These are phyloP conservation scores for Agrotis puta DNA, from an alignment of 2,888 invertebrate genomes.

Conservation along the genomic window DNA sequence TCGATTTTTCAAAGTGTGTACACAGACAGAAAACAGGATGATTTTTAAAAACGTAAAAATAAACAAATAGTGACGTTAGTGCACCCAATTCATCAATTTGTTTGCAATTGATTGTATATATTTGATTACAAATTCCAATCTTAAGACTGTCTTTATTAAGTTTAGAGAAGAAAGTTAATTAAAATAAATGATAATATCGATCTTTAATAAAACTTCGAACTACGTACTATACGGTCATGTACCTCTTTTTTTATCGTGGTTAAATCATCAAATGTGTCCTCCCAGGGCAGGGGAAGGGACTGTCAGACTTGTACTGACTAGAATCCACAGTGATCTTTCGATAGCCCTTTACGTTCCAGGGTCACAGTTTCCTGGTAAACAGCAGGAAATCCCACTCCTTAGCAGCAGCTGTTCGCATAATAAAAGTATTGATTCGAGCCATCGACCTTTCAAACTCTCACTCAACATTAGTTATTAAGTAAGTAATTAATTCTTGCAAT, in stretches of 20 bases:
- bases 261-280: no score
- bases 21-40: not conserved
- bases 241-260: no score
- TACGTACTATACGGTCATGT: no score
- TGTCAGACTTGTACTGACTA: no score
- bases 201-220: not conserved
- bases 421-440: not conserved
- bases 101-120: conserved; percentile 9
- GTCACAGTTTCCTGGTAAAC: no score
- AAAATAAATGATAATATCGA: not conserved
- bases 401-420: no score
- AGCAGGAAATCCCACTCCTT: no score
- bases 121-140: not conserved
- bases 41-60: not conserved
- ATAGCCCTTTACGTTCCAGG: no score
- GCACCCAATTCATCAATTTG: conserved; percentile 5
- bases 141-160: conserved; percentile 13
- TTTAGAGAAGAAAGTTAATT: conserved; percentile 12
- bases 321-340: no score
- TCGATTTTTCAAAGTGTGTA: no score
- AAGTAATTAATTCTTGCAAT: conserved; percentile 2
- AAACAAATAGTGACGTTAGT: not conserved
- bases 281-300: no score
- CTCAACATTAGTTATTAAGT: not conserved
- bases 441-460: not conserved